These are phyloP conservation scores for Eptatretus atami DNA, from an alignment of 2,797 vertebrate species.

Conservation along the genomic window DNA sequence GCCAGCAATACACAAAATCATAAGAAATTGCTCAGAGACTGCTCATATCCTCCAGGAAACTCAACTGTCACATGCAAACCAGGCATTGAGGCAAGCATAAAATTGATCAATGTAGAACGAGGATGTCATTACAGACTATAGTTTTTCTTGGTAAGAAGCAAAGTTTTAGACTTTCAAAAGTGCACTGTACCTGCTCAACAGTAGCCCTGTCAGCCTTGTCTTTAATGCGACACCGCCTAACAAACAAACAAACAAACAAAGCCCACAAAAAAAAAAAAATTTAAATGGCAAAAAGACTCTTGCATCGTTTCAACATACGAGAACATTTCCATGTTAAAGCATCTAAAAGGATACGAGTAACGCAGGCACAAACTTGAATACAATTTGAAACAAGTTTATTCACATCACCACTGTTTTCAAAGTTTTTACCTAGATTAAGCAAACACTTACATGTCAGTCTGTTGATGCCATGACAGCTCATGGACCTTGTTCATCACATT, in stretches of 20 bases:
- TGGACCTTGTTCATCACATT: slow-evolving; percentile 61
- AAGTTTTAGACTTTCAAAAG: neutral
- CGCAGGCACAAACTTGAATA: neutral
- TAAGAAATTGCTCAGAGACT: no score
- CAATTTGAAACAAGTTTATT: neutral
- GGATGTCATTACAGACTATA: slow-evolving; percentile 2
- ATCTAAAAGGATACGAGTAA: neutral
- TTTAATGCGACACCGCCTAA: slow-evolving; percentile 46
- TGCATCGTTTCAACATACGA: neutral
- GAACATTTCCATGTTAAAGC: neutral
- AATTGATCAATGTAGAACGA: no score
- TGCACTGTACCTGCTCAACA: slow-evolving; percentile 40
- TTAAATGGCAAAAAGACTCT: neutral
- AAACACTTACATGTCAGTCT: slow-evolving; percentile 38
- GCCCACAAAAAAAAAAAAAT: no score
- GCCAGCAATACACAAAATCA: slow-evolving; percentile 7
- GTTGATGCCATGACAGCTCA: slow-evolving; percentile 41
- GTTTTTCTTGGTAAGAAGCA: neutral
- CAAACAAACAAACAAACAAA: neutral
- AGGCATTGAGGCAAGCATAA: no score
- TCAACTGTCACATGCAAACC: no score
- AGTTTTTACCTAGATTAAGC: neutral
- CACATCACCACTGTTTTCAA: neutral
- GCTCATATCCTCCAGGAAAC: no score
- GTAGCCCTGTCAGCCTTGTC: slow-evolving; percentile 86